Evolutionary conservation across 1,140 invertebrate species (phyloP), one percentile per base, ranked within the genome.

Genomic region (Hypothenemus hampei): DNA sequence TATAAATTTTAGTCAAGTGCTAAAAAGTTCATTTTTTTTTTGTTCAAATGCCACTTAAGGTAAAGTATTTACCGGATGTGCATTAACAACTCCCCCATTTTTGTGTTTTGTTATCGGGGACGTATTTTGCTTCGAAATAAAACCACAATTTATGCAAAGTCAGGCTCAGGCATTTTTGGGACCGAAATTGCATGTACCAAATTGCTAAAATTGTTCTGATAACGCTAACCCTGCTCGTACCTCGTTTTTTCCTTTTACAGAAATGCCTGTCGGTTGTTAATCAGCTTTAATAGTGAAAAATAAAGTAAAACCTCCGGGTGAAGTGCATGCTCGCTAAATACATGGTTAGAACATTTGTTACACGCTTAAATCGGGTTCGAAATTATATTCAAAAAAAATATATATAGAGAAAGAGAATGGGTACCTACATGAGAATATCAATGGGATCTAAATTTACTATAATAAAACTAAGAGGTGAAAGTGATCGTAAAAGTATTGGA

Each of bases 151-250:
- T 48, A 48, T 48, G 46, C 46, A 48, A 48, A 48, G 46, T 48
- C 46, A 48, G 46, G 46, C 46, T 36, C 46, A 37, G 46, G 29
- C 46, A 48, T 48, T 48, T 47, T 48, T 48, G 29, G 46, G 31
- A 21, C 46, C 33, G 46, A 48, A 48, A 48, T 48, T 48, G 46
- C 46, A 48, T 48, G 46, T 48, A 48, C 31, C 11, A 48, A 48
- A 48, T 48, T 48, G 46, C 46, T 48, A 48, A 48, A 48, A 48
- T 36, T 35, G 46, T 48, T 48, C 46, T 48, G 46, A 48, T 48
- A 48, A 48, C 46, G 37, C 33, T 36, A 35, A 37, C 46, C 19
- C 33, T 35, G 31, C 33, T 46, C 33, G 19, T 46, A 31, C 19
- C 26, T 46, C 33, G 35, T 45, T 45, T 29, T 43, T 43, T 45